Evolutionary conservation across 2,797 vertebrate species (phyloP).

Genomic region (Pseudotriccus pelzelni): DNA sequence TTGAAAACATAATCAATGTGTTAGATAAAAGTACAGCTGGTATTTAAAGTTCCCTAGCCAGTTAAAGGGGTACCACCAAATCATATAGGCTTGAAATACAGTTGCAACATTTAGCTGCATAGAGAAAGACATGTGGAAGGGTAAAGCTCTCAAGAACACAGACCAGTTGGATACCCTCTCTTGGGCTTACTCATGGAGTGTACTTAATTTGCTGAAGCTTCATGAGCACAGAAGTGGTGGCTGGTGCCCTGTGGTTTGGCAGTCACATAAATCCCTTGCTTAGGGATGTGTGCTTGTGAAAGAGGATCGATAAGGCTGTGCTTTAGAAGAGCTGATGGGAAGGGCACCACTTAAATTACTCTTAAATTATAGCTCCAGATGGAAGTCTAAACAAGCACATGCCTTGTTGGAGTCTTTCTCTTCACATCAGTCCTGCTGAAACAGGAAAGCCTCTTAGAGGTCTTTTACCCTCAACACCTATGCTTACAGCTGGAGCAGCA

Average conservation of each 20-base stretch:
- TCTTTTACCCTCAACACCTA: neutral
- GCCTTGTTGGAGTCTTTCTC: neutral
- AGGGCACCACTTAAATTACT: neutral
- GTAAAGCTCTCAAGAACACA: neutral
- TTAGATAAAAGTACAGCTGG: neutral
- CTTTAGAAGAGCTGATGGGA: neutral
- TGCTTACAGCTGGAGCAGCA: neutral
- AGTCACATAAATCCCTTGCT: neutral
- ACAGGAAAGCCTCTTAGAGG: neutral
- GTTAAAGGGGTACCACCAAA: neutral
- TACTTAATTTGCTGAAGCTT: neutral
- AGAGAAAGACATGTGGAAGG: neutral
- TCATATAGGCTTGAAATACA: neutral
- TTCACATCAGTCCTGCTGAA: neutral
- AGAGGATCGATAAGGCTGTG: rapidly evolving
- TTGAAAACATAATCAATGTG: neutral
- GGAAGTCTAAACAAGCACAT: neutral
- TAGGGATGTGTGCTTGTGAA: neutral
- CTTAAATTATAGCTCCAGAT: neutral
- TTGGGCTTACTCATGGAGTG: neutral
- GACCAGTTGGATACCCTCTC: neutral
- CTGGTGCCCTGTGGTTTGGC: neutral
- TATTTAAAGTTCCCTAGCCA: neutral
- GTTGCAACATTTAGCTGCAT: neutral
- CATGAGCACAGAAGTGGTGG: neutral